Evolutionary conservation across 2,888 invertebrate species (phyloP), one percentile per base, ranked within the genome.

Genomic region (Synergus japonicus): DNA sequence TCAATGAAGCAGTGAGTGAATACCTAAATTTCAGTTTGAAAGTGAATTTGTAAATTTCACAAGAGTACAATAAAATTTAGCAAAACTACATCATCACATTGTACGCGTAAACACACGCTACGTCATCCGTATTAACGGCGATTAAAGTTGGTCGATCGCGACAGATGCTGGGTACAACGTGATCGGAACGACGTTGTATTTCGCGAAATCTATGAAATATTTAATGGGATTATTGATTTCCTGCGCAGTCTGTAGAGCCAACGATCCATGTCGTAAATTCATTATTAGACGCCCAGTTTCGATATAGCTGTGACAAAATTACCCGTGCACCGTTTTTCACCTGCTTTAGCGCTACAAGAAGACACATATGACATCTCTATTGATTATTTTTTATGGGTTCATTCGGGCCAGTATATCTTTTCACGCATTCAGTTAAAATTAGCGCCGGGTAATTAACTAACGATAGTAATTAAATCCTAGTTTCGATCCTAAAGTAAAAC

Each of bases 151-250:
- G 87, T 87, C 87, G 87, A 90, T 90, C 87, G 88, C 90, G 87
- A 90, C 90, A 89, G 89, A 90, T 90, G 22, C 22, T 29, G 90
- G 89, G 84, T 80, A 85, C 87, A 89, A 90, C 90, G 90, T 90
- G 90, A 89, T 87, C 86, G 87, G 88, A 88, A 86, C 84, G 82
- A 82, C 85, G 85, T 85, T 86, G 86, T 86, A 89, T 90, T 90
- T 87, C 88, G 83, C 87, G 88, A 90, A 89, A 89, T 88, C 86
- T 87, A 87, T 89, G 89, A 90, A 90, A 90, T 90, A 90, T 90
- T 90, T 90, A 89, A 90, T 86, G 86, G 87, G 86, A 87, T 89
- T 90, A 90, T 90, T 88, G 89, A 91, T 91, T 90, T 87, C 86
- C 88, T 86, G 85, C 87, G 81, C 79, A 84, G 83, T 83, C 85